Evolutionary conservation across 2,888 invertebrate species (phyloP).

Genomic region (Gryllus longicercus): DNA sequence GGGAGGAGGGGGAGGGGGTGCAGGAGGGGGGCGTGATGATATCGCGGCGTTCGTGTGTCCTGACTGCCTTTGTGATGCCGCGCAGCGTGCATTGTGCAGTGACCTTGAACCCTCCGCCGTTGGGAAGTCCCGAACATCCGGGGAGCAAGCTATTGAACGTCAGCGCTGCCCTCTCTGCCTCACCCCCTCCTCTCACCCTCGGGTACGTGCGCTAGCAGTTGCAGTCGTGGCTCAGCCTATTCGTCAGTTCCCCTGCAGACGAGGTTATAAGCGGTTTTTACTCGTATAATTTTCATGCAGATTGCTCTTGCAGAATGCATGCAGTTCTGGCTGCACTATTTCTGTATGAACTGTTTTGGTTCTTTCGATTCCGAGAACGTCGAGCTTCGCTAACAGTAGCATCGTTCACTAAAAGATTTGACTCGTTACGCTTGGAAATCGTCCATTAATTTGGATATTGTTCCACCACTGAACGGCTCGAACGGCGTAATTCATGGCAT

Average conservation of each 20-base stretch:
- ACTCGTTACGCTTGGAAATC: too few relatives aligned
- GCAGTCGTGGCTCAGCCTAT: background rate
- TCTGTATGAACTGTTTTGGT: too few relatives aligned
- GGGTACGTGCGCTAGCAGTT: background rate
- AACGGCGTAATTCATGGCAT: too few relatives aligned
- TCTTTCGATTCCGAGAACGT: too few relatives aligned
- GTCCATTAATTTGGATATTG: too few relatives aligned
- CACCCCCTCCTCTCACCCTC: background rate
- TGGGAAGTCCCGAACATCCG: background rate
- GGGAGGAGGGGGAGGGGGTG: background rate
- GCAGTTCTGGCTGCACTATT: too few relatives aligned
- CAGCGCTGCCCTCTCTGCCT: background rate
- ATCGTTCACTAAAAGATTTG: too few relatives aligned
- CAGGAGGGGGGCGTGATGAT: background rate
- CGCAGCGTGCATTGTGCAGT: constrained; percentile 11
- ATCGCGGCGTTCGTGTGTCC: background rate
- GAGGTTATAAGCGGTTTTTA: too few relatives aligned
- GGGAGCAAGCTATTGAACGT: constrained; percentile 22
- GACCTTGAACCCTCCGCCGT: constrained; percentile 25
- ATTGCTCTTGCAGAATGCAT: too few relatives aligned
- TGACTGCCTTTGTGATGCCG: background rate
- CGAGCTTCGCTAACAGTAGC: too few relatives aligned
- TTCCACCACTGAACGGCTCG: too few relatives aligned
- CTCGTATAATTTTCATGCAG: too few relatives aligned
- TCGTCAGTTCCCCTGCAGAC: background rate